Conservation (phyloP, 1,140 invertebrate genomes). For the Lycorma delicatula region DNA sequence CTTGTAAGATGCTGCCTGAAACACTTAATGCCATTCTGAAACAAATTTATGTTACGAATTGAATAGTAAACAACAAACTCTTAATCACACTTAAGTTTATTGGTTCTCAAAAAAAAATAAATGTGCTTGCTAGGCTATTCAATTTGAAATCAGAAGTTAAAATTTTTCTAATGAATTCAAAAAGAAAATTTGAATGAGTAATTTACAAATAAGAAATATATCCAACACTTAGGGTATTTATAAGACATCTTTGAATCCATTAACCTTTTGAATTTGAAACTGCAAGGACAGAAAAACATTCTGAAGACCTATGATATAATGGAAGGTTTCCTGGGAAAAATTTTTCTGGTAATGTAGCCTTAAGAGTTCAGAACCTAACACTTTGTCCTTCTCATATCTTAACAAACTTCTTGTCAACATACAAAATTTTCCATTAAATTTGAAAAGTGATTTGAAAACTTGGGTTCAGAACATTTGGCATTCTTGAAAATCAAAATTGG, state of each 20-base stretch:
- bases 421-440: background rate
- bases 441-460: constrained; percentile 1
- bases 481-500: background rate
- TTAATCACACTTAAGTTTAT: constrained; percentile 31
- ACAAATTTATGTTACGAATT: background rate
- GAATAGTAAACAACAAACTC: background rate
- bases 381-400: too few species aligned
- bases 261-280: constrained; percentile 25
- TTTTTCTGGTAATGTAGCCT: too few species aligned
- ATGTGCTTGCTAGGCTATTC: constrained; percentile 15
- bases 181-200: background rate
- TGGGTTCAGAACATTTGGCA: background rate
- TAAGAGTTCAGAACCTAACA: too few species aligned
- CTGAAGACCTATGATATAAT: too few species aligned
- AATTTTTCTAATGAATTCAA: constrained; percentile 2
- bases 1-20: constrained; percentile 15
- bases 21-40: constrained; percentile 3
- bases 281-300: constrained; percentile 26
- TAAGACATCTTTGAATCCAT: constrained; percentile 12
- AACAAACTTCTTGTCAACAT: too few species aligned
- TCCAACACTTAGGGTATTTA: constrained; percentile 3
- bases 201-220: constrained; percentile 9
- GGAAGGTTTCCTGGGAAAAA: too few species aligned
- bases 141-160: constrained; percentile 13
- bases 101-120: constrained; percentile 29